Evolutionary conservation across 2,113 vertebrate species (phyloP), one percentile per base, ranked within the genome.

Genomic region (Mustela nigripes): DNA sequence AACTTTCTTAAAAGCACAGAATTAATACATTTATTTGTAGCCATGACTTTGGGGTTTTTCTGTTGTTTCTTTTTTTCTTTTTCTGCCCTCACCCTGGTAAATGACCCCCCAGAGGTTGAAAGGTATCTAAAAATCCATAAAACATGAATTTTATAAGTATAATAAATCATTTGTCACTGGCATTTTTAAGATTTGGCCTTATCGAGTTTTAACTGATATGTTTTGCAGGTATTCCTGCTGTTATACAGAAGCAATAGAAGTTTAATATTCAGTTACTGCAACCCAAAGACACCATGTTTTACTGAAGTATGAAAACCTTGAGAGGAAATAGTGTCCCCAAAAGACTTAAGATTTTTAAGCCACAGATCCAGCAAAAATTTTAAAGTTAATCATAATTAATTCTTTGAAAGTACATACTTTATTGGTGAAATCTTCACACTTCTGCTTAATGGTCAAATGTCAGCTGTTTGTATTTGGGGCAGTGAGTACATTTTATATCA

Each of bases 141-240:
- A 97, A 88, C 80, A 94, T 88, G 74, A 92, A 48, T 94, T 78
- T 95, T 94, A 94, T 97, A 98, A 96, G 84, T 91, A 50, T 89
- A 87, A 79, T 98, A 97, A 96, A 92, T 97, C 94, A 96, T 69
- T 88, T 88, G n/a, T 91, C 91, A 79, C 81, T 96, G 92, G 80
- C 73, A 71, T 95, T 97, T 97, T 96, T 95, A 98, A 97, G 90
- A 89, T 96, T 69, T 76, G 42, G 62, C 69, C 88, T 95, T 97
- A 95, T 92, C 31, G n/a, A 96, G 60, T 85, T 97, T 95, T 97
- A 97, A 95, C 92, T 98, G 88, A 95, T 97, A 95, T 74, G 85
- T 78, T 97, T 96, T 95, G 87, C 71, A 95, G 85, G 94, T 86
- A 83, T 19, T 93, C 96, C 88, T 96, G 65, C 90, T 95, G 91